Evolutionary conservation across 2,797 vertebrate species (phyloP), one percentile per base, ranked within the genome.

Genomic region (Champsocephalus gunnari): DNA sequence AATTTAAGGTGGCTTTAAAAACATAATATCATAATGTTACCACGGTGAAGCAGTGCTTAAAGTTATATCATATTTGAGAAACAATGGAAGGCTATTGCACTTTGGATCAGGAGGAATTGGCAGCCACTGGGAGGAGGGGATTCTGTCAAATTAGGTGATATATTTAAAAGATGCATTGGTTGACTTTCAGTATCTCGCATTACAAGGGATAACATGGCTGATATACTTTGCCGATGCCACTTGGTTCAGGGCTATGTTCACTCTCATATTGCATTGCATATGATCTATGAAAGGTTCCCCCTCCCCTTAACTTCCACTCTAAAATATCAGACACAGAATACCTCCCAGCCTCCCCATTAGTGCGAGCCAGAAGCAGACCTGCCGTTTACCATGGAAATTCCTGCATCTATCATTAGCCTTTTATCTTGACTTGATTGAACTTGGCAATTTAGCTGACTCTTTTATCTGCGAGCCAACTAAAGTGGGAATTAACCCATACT

Each of bases 351-450:
- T 65, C 19, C 68, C 54, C 44, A 50, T 61, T 54, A 56, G 55
- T 21, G 48, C 17, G 24, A 62, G 19, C 58, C 47, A 38, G 21
- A 77, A 34, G 32, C 8, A 0, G 3, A 59, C 51, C 47, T 60
- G 44, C 43, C 7, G 44, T 82, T 69, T 69, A 55, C 44, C 43
- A 68, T 13, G 32, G 57, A 62, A 83, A 79, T 77, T 47, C 62
- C 11, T 75, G 49, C 54, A 61, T 73, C 32, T 62, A 47, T 68
- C 58, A 70, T 75, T 78, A 67, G 64, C 69, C 48, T 74, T 72
- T 84, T 64, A 80, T 76, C 73, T 74, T 60, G 69, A 74, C 71
- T 81, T 71, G 55, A 80, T 62, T 81, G 47, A 73, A 82, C 67
- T 83, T 71, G 67, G 58, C 56, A 69, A 74, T 84, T 82, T 71